A percentile compares a stretch with the other conserved stretches of the same genome.
phyloP scores from a whole-genome alignment of 2,888 invertebrate genomes.

The Pyrrhosoma nymphula region DNA sequence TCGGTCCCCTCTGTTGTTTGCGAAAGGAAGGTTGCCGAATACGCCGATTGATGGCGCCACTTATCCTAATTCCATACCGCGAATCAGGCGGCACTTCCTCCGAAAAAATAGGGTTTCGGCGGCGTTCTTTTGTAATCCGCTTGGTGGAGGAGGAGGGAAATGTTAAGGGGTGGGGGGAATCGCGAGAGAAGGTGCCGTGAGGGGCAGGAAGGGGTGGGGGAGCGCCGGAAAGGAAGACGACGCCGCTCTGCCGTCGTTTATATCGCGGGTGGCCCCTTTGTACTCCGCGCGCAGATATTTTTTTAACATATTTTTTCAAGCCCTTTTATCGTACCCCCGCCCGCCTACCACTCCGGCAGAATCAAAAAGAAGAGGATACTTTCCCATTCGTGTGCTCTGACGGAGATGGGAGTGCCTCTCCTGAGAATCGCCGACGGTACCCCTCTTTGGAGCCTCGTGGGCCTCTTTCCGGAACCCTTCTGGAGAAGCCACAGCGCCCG shows the following conservation, averaged over 20 bases:
- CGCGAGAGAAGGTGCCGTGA: slow-evolving; percentile 74
- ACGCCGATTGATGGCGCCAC: background rate
- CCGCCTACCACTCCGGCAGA: background rate
- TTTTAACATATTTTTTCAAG: background rate
- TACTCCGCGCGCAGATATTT: background rate
- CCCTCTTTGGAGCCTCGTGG: background rate
- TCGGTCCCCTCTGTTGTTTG: background rate
- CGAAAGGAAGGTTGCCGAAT: background rate
- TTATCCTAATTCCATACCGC: slow-evolving; percentile 28
- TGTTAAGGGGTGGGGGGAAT: slow-evolving; percentile 28
- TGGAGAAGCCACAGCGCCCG: background rate
- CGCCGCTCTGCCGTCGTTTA: slow-evolving; percentile 43
- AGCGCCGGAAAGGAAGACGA: slow-evolving; percentile 45
- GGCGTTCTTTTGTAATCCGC: slow-evolving; percentile 36
- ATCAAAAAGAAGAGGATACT: background rate
- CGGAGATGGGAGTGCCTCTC: background rate
- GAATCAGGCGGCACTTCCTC: slow-evolving; percentile 14
- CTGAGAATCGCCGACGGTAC: background rate
- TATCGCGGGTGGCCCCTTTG: slow-evolving; percentile 35
- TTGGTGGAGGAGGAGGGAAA: slow-evolving; percentile 27
- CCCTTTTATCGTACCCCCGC: background rate
- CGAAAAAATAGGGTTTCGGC: slow-evolving; percentile 3
- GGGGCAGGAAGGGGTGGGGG: slow-evolving; percentile 69
- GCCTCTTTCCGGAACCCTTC: slow-evolving; percentile 15
- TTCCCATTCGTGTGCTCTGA: background rate